phyloP scores from a whole-genome alignment of 2,888 invertebrate genomes.

The Gari tellinella region DNA sequence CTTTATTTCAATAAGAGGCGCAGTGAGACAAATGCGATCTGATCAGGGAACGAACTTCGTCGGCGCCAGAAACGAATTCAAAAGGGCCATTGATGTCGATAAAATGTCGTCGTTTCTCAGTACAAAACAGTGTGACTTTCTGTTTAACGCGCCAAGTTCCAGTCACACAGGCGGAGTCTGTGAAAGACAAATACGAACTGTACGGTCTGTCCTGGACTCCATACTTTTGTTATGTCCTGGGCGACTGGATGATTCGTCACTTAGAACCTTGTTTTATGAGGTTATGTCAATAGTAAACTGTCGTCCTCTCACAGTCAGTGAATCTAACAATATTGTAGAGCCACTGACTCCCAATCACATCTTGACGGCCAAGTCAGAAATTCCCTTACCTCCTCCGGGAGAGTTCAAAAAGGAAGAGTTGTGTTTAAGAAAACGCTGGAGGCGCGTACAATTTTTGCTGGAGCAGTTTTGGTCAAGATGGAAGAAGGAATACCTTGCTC shows the following conservation, averaged over 20 bases:
- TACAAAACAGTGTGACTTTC: slow-evolving; percentile 36
- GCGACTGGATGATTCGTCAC: slow-evolving; percentile 31
- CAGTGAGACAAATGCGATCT: slow-evolving; percentile 50
- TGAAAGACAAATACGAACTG: slow-evolving; percentile 63
- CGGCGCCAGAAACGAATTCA: slow-evolving; percentile 64
- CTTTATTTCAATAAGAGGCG: slow-evolving; percentile 62
- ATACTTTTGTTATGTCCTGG: slow-evolving; percentile 35
- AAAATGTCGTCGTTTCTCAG: slow-evolving; percentile 28
- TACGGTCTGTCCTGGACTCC: slow-evolving; percentile 48
- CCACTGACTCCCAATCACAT: slow-evolving; percentile 47
- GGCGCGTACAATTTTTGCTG: slow-evolving; percentile 25
- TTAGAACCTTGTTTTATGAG: slow-evolving; percentile 41
- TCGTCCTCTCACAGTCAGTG: slow-evolving; percentile 38
- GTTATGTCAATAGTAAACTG: slow-evolving; percentile 38
- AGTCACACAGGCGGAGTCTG: slow-evolving; percentile 67
- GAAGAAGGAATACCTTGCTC: slow-evolving; percentile 20
- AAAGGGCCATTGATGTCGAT: background rate
- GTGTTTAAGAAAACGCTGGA: slow-evolving; percentile 28
- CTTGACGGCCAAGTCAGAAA: slow-evolving; percentile 31
- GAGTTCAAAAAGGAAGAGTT: slow-evolving; percentile 38
- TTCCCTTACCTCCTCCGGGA: slow-evolving; percentile 44
- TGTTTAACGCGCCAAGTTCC: slow-evolving; percentile 47
- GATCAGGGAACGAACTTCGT: slow-evolving; percentile 69
- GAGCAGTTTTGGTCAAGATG: slow-evolving; percentile 34
- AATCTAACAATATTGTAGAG: slow-evolving; percentile 29